These are phyloP conservation scores for Parascotia fuliginaria DNA, from an alignment of 2,888 invertebrate genomes.

Conservation along the genomic window DNA sequence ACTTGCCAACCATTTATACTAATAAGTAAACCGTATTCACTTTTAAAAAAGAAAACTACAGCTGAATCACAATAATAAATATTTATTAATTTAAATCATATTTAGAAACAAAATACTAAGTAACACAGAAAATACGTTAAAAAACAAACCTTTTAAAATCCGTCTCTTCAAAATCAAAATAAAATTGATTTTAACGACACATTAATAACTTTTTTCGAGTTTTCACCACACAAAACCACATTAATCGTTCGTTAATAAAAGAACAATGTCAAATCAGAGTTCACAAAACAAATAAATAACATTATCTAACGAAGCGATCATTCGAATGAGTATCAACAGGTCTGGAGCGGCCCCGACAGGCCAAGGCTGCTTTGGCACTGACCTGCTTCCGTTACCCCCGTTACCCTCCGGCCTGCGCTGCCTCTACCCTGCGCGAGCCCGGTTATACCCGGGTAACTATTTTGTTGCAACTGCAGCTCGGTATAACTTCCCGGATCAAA, in stretches of 20 bases:
- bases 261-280: conserved; percentile 9
- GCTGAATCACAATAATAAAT: no score
- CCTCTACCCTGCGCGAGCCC: conserved; percentile 28
- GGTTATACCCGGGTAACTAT: conserved; percentile 19
- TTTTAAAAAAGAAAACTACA: no score
- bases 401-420: conserved; percentile 10
- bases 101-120: no score
- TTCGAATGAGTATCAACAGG: conserved; percentile 66
- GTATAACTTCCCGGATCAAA: conserved; percentile 23
- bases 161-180: neutral
- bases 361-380: conserved; percentile 70
- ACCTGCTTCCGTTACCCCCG: conserved; percentile 60
- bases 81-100: no score
- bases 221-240: neutral
- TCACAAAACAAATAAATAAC: conserved; percentile 21
- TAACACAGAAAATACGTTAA: no score
- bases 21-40: no score
- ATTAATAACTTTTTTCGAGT: neutral
- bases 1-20: no score
- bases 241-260: neutral
- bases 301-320: conserved; percentile 34
- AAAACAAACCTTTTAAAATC: neutral
- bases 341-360: conserved; percentile 49
- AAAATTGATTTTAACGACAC: no score
- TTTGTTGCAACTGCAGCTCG: conserved; percentile 42